Evolutionary conservation across 2,797 vertebrate species (phyloP).

Genomic region (Momotus momota): DNA sequence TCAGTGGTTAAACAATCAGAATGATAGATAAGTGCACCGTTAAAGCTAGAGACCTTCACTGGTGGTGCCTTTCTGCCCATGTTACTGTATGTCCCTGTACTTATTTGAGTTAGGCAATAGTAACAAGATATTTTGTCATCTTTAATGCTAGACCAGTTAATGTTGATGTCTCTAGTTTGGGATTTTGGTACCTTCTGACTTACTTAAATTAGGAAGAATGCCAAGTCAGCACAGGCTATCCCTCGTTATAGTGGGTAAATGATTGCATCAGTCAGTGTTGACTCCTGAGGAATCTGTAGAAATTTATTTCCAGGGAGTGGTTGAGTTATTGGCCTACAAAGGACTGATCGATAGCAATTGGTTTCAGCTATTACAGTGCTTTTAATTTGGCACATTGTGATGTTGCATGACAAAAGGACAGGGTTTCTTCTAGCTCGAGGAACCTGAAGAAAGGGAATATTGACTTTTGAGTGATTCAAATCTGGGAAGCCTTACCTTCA

Average conservation of each 20-base stretch:
- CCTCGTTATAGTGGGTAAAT: neutral
- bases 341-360: neutral
- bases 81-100: neutral
- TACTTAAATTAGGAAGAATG: neutral
- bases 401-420: neutral
- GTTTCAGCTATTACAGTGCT: slow-evolving; percentile 11
- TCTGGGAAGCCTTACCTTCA: neutral
- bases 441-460: neutral
- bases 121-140: neutral
- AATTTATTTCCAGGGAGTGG: slow-evolving; percentile 13
- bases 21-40: neutral
- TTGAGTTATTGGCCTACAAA: neutral
- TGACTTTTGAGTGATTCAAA: slow-evolving; percentile 11
- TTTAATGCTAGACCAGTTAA: neutral
- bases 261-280: neutral
- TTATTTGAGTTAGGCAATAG: neutral
- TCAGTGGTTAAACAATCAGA: neutral
- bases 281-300: slow-evolving; percentile 24
- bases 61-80: neutral
- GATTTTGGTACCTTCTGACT: neutral
- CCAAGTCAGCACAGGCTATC: neutral
- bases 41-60: neutral
- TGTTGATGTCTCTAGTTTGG: neutral
- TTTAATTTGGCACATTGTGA: slow-evolving; percentile 2
- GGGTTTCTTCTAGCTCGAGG: neutral